A percentile compares a stretch with the other conserved stretches of the same genome.
Conservation (phyloP, 2,113 vertebrate species). For the Hymenochirus boettgeri region DNA sequence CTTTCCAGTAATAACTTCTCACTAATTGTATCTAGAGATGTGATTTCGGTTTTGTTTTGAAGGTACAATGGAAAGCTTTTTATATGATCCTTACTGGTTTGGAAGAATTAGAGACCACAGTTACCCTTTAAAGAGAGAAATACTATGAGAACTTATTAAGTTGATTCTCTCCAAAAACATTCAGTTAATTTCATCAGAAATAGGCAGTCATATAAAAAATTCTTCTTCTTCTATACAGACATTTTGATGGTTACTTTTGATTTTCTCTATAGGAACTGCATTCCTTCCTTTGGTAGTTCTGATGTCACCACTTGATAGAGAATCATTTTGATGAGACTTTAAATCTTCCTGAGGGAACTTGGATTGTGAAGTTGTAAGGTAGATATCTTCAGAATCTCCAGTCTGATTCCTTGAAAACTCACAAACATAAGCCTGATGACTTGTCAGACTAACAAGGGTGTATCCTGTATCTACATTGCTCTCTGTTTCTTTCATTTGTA, state of each 20-base stretch:
- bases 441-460: conserved; percentile 13
- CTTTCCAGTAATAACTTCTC: too few relatives aligned
- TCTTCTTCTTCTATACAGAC: conserved; percentile 48
- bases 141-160: too few relatives aligned
- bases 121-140: too few relatives aligned
- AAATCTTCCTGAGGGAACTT: background rate
- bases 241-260: too few relatives aligned
- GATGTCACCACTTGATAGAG: background rate
- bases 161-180: too few relatives aligned
- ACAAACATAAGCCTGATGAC: conserved; percentile 13
- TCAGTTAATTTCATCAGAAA: too few relatives aligned
- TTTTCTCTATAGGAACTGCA: too few relatives aligned
- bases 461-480: conserved; percentile 83
- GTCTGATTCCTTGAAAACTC: conserved; percentile 42
- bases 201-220: conserved; percentile 63
- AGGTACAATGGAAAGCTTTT: too few relatives aligned
- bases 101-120: too few relatives aligned
- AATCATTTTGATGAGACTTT: background rate
- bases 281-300: background rate
- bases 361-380: accelerated
- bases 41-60: too few relatives aligned
- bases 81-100: too few relatives aligned
- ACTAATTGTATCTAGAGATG: too few relatives aligned
- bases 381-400: background rate
- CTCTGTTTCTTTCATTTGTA: conserved; percentile 55